phyloP scores from a whole-genome alignment of 1,140 invertebrate species.

The Batillaria attramentaria region DNA sequence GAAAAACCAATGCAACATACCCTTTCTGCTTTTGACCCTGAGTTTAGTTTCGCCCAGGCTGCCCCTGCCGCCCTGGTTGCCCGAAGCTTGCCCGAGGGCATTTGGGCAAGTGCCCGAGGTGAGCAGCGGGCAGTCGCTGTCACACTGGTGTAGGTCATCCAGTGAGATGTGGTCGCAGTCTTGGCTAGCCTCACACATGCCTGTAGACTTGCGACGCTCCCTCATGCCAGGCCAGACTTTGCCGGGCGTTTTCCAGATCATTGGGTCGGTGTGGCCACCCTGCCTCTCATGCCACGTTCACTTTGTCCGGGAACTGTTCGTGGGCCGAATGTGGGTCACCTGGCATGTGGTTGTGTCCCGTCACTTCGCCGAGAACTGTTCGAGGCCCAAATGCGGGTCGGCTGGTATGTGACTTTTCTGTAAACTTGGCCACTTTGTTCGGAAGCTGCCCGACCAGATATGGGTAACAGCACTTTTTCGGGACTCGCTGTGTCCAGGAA shows the following conservation, averaged over 20 bases:
- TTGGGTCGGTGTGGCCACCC: constrained; percentile 9
- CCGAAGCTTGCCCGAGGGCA: not conserved
- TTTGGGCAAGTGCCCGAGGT: constrained; percentile 20
- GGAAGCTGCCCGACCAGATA: too few relatives aligned
- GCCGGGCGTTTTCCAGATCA: constrained; percentile 30
- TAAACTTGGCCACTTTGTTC: too few relatives aligned
- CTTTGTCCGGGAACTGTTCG: too few relatives aligned
- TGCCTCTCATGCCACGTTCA: not conserved
- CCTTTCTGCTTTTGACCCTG: constrained; percentile 23
- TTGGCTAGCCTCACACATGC: constrained; percentile 16
- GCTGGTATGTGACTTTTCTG: too few relatives aligned
- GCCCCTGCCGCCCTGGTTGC: constrained; percentile 2
- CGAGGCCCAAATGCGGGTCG: too few relatives aligned
- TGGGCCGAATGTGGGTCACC: too few relatives aligned
- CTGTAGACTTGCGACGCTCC: constrained; percentile 16
- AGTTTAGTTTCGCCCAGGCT: constrained; percentile 25
- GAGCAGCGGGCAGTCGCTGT: constrained; percentile 32
- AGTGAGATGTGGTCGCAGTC: constrained; percentile 26
- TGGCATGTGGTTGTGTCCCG: too few relatives aligned
- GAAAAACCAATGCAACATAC: not conserved
- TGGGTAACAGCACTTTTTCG: too few relatives aligned
- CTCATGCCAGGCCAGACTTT: constrained; percentile 29
- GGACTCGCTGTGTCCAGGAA: too few relatives aligned
- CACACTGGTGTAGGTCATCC: constrained; percentile 27
- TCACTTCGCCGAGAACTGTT: too few relatives aligned